Percentiles rank a stretch among this genome's conserved stretches.
phyloP scores from a whole-genome alignment of 2,113 vertebrate genomes.

The Mesitornis unicolor region DNA sequence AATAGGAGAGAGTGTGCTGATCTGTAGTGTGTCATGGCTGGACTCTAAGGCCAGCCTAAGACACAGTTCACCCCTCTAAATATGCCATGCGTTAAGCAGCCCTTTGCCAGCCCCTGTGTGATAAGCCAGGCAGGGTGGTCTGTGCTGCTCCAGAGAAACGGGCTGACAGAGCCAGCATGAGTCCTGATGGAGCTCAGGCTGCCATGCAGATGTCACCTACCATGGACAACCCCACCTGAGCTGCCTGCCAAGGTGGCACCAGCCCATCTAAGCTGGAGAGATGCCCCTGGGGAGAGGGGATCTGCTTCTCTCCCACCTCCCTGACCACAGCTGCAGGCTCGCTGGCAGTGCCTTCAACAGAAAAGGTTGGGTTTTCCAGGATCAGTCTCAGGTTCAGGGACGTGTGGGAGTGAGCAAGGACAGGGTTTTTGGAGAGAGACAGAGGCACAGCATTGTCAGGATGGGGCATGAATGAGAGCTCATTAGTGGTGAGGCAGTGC shows the following conservation, averaged over 20 bases:
- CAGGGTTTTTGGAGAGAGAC: not conserved
- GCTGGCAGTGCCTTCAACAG: not conserved
- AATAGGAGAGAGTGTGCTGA: not conserved
- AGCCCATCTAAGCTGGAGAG: no score
- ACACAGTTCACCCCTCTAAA: not conserved
- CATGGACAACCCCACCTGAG: not conserved
- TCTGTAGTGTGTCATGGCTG: not conserved
- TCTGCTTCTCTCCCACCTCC: not conserved
- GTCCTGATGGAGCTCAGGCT: not conserved
- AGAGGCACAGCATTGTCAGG: not conserved
- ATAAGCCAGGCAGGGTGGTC: not conserved
- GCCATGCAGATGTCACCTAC: not conserved
- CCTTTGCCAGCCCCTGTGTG: not conserved
- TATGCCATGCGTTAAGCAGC: fast-evolving
- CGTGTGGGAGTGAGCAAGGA: not conserved
- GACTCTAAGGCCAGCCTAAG: not conserved
- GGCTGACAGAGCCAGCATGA: not conserved
- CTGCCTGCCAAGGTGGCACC: no score
- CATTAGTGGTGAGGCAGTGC: not conserved
- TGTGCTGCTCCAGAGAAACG: not conserved
- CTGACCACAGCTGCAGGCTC: not conserved
- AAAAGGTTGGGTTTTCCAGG: not conserved
- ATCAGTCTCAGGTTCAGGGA: not conserved
- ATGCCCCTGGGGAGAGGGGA: not conserved
- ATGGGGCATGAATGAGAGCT: not conserved